Conservation (phyloP, 2,888 invertebrate species). For the Idaea aversata region DNA sequence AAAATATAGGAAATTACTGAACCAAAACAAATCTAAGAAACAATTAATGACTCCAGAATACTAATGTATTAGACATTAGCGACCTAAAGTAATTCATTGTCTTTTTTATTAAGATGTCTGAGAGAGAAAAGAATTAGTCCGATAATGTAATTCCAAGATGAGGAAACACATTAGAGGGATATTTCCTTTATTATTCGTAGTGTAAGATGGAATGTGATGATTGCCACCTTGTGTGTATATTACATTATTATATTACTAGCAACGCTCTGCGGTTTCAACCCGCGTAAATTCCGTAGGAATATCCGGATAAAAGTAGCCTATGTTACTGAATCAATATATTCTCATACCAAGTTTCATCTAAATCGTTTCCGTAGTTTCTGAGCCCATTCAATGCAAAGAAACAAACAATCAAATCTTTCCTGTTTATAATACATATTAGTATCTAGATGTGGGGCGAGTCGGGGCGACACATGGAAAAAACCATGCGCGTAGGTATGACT, state of each 20-base stretch:
- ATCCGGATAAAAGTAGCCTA: constrained; percentile 2
- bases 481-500: no score
- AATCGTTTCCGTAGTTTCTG: no score
- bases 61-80: no score
- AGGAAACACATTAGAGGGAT: neutral
- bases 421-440: no score
- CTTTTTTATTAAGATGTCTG: neutral
- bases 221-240: neutral
- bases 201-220: neutral
- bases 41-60: no score
- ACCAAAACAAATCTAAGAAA: neutral
- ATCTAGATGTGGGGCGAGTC: no score
- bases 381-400: no score
- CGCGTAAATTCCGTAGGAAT: neutral
- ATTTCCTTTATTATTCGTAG: neutral
- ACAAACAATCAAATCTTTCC: no score
- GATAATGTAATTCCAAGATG: neutral
- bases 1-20: neutral
- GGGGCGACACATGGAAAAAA: neutral
- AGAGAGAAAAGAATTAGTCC: neutral
- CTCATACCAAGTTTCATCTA: no score
- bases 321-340: no score
- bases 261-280: neutral
- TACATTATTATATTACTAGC: neutral
- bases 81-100: neutral